phyloP scores from a whole-genome alignment of 2,797 vertebrate genomes.

The Labeo calbasu region DNA sequence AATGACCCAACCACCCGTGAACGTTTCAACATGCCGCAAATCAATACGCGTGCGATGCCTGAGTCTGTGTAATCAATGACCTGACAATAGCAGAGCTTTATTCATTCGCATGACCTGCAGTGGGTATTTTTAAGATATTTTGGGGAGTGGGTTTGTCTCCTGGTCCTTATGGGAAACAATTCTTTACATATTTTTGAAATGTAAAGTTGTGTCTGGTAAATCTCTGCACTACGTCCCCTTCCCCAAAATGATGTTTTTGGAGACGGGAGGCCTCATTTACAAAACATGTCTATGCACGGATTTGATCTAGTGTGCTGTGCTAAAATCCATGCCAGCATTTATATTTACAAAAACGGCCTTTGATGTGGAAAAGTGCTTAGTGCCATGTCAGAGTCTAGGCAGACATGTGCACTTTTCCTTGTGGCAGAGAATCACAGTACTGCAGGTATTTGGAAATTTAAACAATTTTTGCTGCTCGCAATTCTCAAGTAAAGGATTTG shows the following conservation, averaged over 20 bases:
- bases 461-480: neutral
- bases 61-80: constrained; percentile 36
- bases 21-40: constrained; percentile 41
- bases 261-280: neutral
- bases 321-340: neutral
- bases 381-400: neutral
- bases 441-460: neutral
- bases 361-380: neutral
- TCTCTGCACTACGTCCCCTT: neutral
- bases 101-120: constrained; percentile 2
- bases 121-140: neutral
- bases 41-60: constrained; percentile 39
- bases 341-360: neutral
- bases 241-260: neutral
- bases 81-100: constrained; percentile 28
- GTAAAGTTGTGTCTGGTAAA: neutral
- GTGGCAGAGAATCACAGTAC: neutral
- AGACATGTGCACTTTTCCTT: neutral
- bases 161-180: no score
- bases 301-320: neutral
- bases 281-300: neutral
- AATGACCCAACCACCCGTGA: constrained; percentile 31
- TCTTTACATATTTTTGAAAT: neutral
- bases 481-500: neutral
- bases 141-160: no score